A percentile compares a stretch with the other conserved stretches of the same genome.
phyloP scores from a whole-genome alignment of 2,888 invertebrate genomes.

The Tenthredo amoena region DNA sequence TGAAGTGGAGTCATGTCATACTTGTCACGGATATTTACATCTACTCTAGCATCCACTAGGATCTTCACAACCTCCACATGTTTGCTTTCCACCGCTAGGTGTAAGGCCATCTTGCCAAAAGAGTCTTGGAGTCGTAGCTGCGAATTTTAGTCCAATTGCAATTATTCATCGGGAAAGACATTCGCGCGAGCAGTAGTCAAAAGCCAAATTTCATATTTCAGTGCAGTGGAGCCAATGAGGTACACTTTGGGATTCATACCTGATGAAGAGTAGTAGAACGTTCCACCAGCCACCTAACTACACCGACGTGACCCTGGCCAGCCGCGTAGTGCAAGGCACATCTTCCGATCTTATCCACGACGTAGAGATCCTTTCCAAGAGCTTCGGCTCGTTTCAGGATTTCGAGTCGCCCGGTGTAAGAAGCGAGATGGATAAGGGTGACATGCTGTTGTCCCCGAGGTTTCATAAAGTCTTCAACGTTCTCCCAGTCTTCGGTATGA shows the following conservation, averaged over 20 bases:
- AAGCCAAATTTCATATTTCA: background rate
- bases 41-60: constrained; percentile 70
- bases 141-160: background rate
- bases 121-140: constrained; percentile 73
- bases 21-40: constrained; percentile 73
- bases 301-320: constrained; percentile 66
- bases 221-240: background rate
- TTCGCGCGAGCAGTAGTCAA: background rate
- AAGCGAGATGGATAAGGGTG: constrained; percentile 62
- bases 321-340: constrained; percentile 73
- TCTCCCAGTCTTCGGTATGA: constrained; percentile 42
- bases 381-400: constrained; percentile 57
- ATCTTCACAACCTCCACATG: constrained; percentile 70
- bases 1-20: constrained; percentile 75
- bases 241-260: background rate
- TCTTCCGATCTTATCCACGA: constrained; percentile 69
- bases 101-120: constrained; percentile 74
- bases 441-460: constrained; percentile 58
- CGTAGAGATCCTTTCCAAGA: constrained; percentile 60
- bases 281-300: constrained; percentile 62
- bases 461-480: constrained; percentile 38
- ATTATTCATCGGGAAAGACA: background rate
- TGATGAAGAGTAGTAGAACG: constrained; percentile 29
- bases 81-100: constrained; percentile 75
- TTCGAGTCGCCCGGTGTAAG: constrained; percentile 62